phyloP scores from a whole-genome alignment of 2,888 invertebrate genomes.

The Patella pellucida region DNA sequence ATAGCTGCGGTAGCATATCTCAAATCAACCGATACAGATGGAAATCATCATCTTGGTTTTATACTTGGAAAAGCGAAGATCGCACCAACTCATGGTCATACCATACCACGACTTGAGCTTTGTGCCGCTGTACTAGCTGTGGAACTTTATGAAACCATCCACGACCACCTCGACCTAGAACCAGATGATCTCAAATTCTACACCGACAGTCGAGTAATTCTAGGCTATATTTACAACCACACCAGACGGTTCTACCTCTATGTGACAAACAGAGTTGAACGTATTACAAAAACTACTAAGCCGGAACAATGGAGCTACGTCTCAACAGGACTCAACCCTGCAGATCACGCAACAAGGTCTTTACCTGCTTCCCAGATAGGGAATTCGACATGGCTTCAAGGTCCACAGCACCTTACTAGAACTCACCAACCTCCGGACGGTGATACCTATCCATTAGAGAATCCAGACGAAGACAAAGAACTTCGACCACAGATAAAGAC shows the following conservation, averaged over 20 bases:
- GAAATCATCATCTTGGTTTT: conserved; percentile 16
- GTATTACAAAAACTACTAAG: conserved; percentile 11
- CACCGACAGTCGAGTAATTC: no score
- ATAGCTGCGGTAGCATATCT: conserved; percentile 24
- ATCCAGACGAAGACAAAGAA: not conserved
- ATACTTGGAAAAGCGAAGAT: conserved; percentile 29
- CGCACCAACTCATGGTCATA: conserved; percentile 26
- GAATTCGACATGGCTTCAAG: conserved; percentile 18
- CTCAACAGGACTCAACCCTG: conserved; percentile 25
- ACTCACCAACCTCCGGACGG: not conserved
- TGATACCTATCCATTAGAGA: no score
- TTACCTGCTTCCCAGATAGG: conserved; percentile 1
- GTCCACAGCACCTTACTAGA: not conserved
- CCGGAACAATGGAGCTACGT: conserved; percentile 27
- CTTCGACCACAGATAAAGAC: not conserved
- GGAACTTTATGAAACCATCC: not conserved
- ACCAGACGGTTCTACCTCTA: conserved; percentile 23
- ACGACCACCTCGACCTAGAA: not conserved
- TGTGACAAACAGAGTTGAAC: conserved; percentile 27
- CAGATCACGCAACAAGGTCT: conserved; percentile 25
- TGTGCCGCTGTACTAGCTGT: conserved; percentile 22
- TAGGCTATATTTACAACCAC: conserved; percentile 15
- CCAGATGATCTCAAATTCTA: conserved; percentile 1
- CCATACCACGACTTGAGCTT: conserved; percentile 24
- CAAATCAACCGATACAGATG: not conserved